Evolutionary conservation across 2,888 invertebrate species (phyloP).

Genomic region (Drosophila parthenogenetica): DNA sequence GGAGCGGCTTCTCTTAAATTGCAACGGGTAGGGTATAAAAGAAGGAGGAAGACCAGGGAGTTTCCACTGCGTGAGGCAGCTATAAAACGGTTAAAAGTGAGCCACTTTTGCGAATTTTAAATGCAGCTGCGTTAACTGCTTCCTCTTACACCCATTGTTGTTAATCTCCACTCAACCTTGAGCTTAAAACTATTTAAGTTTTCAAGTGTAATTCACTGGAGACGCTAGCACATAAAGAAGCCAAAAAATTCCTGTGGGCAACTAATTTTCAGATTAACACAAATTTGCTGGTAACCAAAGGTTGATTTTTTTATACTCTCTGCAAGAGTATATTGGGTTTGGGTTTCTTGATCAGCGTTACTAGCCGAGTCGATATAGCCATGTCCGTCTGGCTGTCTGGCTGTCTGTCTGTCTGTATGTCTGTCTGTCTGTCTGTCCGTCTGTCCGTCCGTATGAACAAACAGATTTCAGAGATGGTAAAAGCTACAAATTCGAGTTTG

Average conservation of each 20-base stretch:
- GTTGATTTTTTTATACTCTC: too few relatives aligned
- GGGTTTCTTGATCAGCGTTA: too few relatives aligned
- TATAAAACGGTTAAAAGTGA: constrained; percentile 61
- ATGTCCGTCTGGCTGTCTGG: too few relatives aligned
- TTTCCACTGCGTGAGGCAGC: constrained; percentile 35
- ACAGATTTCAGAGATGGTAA: too few relatives aligned
- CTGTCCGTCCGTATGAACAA: too few relatives aligned
- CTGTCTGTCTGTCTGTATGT: too few relatives aligned
- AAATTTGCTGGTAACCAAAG: background rate
- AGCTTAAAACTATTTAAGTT: constrained; percentile 27
- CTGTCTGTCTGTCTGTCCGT: too few relatives aligned
- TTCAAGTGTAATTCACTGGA: constrained; percentile 25
- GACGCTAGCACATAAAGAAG: constrained; percentile 9
- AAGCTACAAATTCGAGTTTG: too few relatives aligned
- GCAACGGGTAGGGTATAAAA: constrained; percentile 40
- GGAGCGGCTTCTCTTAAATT: constrained; percentile 55
- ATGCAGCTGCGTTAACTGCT: constrained; percentile 46
- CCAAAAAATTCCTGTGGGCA: background rate
- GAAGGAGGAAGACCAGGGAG: constrained; percentile 30
- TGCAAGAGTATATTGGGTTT: too few relatives aligned
- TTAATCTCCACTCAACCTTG: constrained; percentile 61
- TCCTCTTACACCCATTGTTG: constrained; percentile 12
- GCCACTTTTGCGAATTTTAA: constrained; percentile 51
- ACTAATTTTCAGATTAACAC: constrained; percentile 9
- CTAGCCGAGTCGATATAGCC: too few relatives aligned